Evolutionary conservation across 2,113 vertebrate genomes (phyloP), one percentile per base, ranked within the genome.

Genomic region (Cacatua alba): DNA sequence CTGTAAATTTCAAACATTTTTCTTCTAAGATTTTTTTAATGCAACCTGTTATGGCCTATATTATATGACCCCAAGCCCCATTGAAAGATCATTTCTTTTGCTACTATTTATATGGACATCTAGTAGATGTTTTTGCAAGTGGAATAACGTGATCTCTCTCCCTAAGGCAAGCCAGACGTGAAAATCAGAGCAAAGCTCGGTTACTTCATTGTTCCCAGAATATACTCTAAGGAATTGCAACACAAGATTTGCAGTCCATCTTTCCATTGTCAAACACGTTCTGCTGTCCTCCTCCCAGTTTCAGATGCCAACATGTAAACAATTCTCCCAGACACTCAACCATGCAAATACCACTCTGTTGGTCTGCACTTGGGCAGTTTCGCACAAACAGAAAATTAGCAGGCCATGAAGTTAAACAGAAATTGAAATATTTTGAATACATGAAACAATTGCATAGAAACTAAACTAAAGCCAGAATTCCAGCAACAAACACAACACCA

Each of bases 291-390:
- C 59, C 67, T 92, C 76, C 57, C 72, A 88, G 72, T 71, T 70
- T 65, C 43, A 93, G 59, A 95, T 31, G 67, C 64, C n/a, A 44
- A 92, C 84, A 93, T 37, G 70, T 87, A 94, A 97, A 84, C 63
- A 86, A 15, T 60, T 87, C 51, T 67, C 48, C 72, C 48, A 87
- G 77, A 76, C 63, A 46, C 44, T 70, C 76, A 84, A 33, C 10
- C 29, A 39, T 24, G 29, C 25, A 90, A 91, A 84, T 43, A 71
- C 24, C 2, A 3, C 44, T 82, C 29, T 21, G 16, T 33, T 60
- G 46, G 41, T 78, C 48, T 81, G 64, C 19, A 25, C 44, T 55
- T 88, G 1, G 13, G 20, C 51, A 51, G 26, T 67, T 91, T 37
- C 37, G 41, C n/a, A 74, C n/a, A 64, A 79, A 88, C 25, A 94